Conservation (phyloP, 2,797 vertebrate species). For the Microctenopoma stevenorrisi region DNA sequence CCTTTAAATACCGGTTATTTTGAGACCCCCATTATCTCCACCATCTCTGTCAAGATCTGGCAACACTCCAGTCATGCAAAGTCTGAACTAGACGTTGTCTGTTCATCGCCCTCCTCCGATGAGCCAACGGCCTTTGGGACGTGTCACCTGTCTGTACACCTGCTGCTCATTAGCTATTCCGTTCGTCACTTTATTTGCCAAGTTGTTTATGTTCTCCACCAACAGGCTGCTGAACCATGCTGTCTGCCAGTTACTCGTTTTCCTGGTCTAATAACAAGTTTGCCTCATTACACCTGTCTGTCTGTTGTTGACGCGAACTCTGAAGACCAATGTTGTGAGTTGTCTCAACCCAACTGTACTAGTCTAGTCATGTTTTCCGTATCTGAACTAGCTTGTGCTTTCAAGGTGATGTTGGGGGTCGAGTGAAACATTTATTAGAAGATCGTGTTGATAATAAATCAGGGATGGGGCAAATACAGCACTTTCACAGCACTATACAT, state of each 20-base stretch:
- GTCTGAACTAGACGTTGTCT: not conserved
- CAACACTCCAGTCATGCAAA: no score
- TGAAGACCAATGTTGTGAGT: not conserved
- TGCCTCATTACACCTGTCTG: not conserved
- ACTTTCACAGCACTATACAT: not conserved
- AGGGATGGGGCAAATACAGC: no score
- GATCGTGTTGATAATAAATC: no score
- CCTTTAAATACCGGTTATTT: not conserved
- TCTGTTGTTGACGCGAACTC: not conserved
- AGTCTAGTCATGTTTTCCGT: not conserved
- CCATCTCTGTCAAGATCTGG: no score
- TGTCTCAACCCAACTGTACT: not conserved
- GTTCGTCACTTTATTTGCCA: not conserved
- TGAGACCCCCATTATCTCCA: not conserved
- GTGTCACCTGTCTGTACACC: not conserved
- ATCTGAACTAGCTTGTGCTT: no score
- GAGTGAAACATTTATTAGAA: no score
- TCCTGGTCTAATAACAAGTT: not conserved
- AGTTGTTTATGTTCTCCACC: not conserved
- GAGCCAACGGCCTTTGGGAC: not conserved
- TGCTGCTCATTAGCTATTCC: not conserved
- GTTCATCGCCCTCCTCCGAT: not conserved
- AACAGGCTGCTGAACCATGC: not conserved
- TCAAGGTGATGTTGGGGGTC: no score
- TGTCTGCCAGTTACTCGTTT: not conserved